Percentiles rank a stretch among this genome's conserved stretches.
Conservation (phyloP, 1,140 invertebrate genomes). For the Trissolcus basalis region DNA sequence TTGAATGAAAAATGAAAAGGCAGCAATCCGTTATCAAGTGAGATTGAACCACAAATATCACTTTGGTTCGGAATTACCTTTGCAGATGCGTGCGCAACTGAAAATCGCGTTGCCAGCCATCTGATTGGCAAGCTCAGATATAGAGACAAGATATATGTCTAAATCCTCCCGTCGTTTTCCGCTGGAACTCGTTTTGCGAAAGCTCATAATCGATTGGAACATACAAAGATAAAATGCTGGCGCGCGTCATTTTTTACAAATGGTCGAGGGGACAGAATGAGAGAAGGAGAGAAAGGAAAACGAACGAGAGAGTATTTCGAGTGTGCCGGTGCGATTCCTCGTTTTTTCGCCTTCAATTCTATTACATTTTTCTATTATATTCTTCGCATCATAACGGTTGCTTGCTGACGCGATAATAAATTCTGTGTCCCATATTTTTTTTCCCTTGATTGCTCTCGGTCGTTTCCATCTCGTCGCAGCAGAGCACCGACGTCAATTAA, state of each 20-base stretch:
- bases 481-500: conserved; percentile 57
- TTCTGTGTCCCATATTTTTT: conserved; percentile 57
- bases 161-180: conserved; percentile 54
- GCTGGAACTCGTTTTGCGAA: conserved; percentile 53
- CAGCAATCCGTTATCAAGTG: conserved; percentile 32
- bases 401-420: conserved; percentile 70
- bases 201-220: conserved; percentile 57
- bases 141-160: conserved; percentile 53
- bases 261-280: conserved; percentile 11
- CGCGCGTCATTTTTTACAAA: conserved; percentile 56
- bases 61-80: conserved; percentile 40
- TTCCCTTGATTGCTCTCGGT: neutral
- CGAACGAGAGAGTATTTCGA: conserved; percentile 14
- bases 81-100: conserved; percentile 47
- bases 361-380: conserved; percentile 63
- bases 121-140: conserved; percentile 57
- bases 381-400: conserved; percentile 66
- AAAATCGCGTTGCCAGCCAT: conserved; percentile 39
- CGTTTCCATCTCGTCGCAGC: neutral
- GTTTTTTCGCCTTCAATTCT: conserved; percentile 27
- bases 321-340: conserved; percentile 34
- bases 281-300: too few species aligned
- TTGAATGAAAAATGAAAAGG: conserved; percentile 27
- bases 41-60: conserved; percentile 51
- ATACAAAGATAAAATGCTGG: conserved; percentile 50